Evolutionary conservation across 2,797 vertebrate species (phyloP).

Genomic region (Macroramphosus scolopax): DNA sequence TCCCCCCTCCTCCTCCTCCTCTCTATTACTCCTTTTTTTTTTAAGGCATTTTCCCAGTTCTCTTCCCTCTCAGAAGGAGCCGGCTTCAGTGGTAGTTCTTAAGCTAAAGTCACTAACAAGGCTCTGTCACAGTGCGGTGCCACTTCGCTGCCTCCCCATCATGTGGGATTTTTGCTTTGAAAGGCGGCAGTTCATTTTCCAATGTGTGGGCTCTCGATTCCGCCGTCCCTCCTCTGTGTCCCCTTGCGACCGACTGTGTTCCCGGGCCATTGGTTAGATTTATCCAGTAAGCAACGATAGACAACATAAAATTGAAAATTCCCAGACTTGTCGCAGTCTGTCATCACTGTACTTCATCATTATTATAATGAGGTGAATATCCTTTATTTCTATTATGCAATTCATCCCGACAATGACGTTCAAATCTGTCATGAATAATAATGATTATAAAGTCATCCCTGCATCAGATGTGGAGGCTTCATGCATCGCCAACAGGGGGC

Average conservation of each 20-base stretch:
- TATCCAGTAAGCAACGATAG: slow-evolving; percentile 48
- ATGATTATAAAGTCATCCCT: slow-evolving; percentile 1
- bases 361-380: too few species aligned
- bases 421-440: too few species aligned
- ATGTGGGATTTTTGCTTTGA: slow-evolving; percentile 67
- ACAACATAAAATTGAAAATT: slow-evolving; percentile 24
- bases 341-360: too few species aligned
- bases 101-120: slow-evolving; percentile 74
- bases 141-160: slow-evolving; percentile 70
- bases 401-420: too few species aligned
- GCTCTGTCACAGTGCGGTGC: slow-evolving; percentile 64
- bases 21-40: slow-evolving; percentile 29
- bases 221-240: slow-evolving; percentile 9
- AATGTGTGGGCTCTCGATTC: slow-evolving; percentile 48
- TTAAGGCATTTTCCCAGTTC: slow-evolving; percentile 33
- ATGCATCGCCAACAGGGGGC: slow-evolving; percentile 71
- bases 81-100: slow-evolving; percentile 63
- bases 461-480: slow-evolving; percentile 9
- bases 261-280: slow-evolving; percentile 56
- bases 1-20: slow-evolving; percentile 14
- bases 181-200: slow-evolving; percentile 71
- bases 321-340: too few species aligned
- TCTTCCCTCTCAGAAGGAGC: slow-evolving; percentile 38
- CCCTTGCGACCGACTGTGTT: slow-evolving; percentile 51
- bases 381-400: too few species aligned